Conservation (phyloP, 2,888 invertebrate genomes). For the Ceramica pisi region DNA sequence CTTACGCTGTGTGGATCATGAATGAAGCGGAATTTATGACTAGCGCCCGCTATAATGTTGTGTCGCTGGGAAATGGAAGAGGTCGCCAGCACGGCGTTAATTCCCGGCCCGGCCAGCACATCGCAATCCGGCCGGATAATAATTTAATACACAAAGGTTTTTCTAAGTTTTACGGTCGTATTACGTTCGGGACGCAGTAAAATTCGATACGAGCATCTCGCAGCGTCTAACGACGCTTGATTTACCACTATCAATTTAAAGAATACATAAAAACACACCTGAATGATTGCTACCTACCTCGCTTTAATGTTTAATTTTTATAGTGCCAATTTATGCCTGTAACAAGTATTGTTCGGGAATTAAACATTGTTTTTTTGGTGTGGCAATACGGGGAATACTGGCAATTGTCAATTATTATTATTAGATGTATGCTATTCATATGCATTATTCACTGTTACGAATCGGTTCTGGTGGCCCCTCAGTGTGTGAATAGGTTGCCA, state of each 20-base stretch:
- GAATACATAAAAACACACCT: slow-evolving; percentile 85
- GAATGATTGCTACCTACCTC: slow-evolving; percentile 79
- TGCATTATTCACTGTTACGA: slow-evolving; percentile 89
- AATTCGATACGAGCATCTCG: slow-evolving; percentile 85
- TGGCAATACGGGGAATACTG: slow-evolving; percentile 63
- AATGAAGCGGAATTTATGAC: slow-evolving; percentile 88
- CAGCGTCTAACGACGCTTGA: slow-evolving; percentile 85
- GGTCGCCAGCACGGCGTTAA: slow-evolving; percentile 65
- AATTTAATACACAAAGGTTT: slow-evolving; percentile 83
- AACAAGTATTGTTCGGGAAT: slow-evolving; percentile 60
- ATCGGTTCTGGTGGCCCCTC: slow-evolving; percentile 87
- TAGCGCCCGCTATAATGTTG: slow-evolving; percentile 83
- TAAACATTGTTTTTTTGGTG: slow-evolving; percentile 52
- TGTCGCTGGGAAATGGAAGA: slow-evolving; percentile 76
- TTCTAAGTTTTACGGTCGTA: slow-evolving; percentile 88
- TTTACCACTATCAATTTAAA: slow-evolving; percentile 88
- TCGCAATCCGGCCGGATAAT: slow-evolving; percentile 76
- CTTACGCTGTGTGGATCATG: slow-evolving; percentile 81
- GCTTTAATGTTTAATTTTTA: slow-evolving; percentile 78
- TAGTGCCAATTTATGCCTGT: slow-evolving; percentile 76
- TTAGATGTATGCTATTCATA: slow-evolving; percentile 80
- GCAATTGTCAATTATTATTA: slow-evolving; percentile 78
- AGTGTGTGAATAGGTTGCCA: slow-evolving; percentile 84
- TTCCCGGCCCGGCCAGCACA: slow-evolving; percentile 59
- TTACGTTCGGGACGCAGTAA: slow-evolving; percentile 83